phyloP scores from a whole-genome alignment of 2,113 vertebrate genomes.

The Lepus europaeus region DNA sequence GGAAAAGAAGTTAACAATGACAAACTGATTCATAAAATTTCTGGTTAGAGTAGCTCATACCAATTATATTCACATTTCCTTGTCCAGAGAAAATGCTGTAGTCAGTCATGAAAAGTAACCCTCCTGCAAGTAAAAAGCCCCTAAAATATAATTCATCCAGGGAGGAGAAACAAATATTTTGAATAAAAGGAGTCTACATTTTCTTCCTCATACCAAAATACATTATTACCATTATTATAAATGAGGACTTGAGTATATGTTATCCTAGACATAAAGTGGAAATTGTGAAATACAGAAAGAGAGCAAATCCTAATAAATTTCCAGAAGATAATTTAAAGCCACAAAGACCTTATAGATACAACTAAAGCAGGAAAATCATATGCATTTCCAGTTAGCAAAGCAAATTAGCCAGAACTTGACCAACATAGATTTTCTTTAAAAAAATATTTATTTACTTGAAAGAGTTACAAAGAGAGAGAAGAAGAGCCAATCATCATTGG shows the following conservation, averaged over 20 bases:
- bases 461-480: no score
- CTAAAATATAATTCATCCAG: not conserved
- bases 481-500: not conserved
- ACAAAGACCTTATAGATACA: not conserved
- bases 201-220: not conserved
- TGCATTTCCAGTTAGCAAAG: not conserved
- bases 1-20: not conserved
- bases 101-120: not conserved
- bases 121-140: not conserved
- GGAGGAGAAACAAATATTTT: not conserved
- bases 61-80: not conserved
- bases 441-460: no score
- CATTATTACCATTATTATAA: not conserved
- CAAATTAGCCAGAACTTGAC: not conserved
- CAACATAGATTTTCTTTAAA: not conserved
- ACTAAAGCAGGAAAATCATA: not conserved
- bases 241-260: not conserved
- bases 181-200: not conserved
- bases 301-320: not conserved
- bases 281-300: not conserved
- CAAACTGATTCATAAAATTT: not conserved
- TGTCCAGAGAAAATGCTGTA: not conserved
- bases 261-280: not conserved
- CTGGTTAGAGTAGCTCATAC: not conserved
- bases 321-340: slow-evolving; percentile 10